These are phyloP conservation scores for Paracentrotus lividus DNA, from an alignment of 53 echinoderm and acorn worm species.

Conservation along the genomic window DNA sequence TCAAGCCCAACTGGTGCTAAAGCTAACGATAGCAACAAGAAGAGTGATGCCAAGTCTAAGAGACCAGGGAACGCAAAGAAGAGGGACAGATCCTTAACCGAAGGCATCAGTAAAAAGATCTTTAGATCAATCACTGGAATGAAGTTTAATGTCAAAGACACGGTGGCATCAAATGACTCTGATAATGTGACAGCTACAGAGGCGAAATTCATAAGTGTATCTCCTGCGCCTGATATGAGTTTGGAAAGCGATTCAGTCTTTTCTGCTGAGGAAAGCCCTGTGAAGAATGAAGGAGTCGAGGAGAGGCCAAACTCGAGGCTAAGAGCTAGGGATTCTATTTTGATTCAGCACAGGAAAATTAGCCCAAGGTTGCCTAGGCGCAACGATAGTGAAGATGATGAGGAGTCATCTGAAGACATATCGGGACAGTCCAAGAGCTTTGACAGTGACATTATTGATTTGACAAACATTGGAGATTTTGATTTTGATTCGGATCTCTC, in stretches of 20 bases:
- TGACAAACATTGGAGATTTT: conserved; percentile 50
- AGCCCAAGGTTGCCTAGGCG: conserved; percentile 51
- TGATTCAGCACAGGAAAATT: conserved; percentile 63
- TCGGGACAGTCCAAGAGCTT: conserved; percentile 10
- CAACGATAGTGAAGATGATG: conserved; percentile 37
- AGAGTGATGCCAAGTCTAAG: not conserved
- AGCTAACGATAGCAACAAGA: conserved; percentile 11
- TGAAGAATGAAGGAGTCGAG: conserved; percentile 27
- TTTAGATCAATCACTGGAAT: conserved; percentile 70
- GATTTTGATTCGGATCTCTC: conserved; percentile 63
- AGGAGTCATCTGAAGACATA: not conserved
- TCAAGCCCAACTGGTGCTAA: not conserved
- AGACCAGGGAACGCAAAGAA: conserved; percentile 11
- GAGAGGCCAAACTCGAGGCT: conserved; percentile 59
- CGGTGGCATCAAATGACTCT: conserved; percentile 76
- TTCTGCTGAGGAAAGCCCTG: not conserved
- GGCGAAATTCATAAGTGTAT: conserved; percentile 72
- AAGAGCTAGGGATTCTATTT: conserved; percentile 63
- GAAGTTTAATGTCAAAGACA: conserved; percentile 80
- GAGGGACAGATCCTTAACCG: conserved; percentile 48
- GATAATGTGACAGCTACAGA: conserved; percentile 53
- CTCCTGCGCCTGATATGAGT: conserved; percentile 30
- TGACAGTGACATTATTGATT: conserved; percentile 67
- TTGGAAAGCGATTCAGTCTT: not conserved
- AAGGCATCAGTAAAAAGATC: conserved; percentile 63